Percentiles rank a stretch among this genome's conserved stretches.
phyloP scores from a whole-genome alignment of 2,113 vertebrate genomes.

The Trichomycterus rosablanca region DNA sequence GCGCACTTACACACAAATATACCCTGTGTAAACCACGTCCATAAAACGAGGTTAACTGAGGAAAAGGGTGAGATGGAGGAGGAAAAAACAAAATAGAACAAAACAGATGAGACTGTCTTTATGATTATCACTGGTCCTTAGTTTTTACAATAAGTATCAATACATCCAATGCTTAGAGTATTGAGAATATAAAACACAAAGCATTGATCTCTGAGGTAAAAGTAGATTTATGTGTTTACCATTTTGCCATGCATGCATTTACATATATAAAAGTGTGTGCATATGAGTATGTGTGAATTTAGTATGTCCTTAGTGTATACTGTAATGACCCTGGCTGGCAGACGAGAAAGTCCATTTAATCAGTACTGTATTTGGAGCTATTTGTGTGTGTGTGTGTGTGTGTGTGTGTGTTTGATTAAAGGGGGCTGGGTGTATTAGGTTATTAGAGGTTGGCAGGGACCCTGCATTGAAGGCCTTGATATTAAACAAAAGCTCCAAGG shows the following conservation, averaged over 20 bases:
- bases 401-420: conserved; percentile 34
- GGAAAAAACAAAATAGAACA: conserved; percentile 23
- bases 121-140: no score
- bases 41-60: conserved; percentile 34
- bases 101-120: conserved; percentile 1
- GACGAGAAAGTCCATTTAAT: conserved; percentile 54
- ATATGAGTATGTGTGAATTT: conserved; percentile 29
- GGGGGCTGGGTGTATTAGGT: conserved; percentile 36
- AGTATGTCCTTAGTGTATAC: conserved; percentile 38
- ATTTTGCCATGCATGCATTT: conserved; percentile 21
- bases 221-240: conserved; percentile 26
- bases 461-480: conserved; percentile 32
- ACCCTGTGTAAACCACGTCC: conserved; percentile 28
- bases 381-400: conserved; percentile 20
- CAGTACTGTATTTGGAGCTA: conserved; percentile 39
- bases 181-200: neutral
- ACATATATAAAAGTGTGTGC: conserved; percentile 24
- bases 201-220: conserved; percentile 17
- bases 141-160: no score
- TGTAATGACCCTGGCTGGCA: conserved; percentile 53
- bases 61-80: conserved; percentile 40
- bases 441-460: conserved; percentile 45
- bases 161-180: no score
- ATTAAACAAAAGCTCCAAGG: conserved; percentile 33
- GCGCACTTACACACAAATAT: conserved; percentile 33